These are phyloP conservation scores for Batillaria attramentaria DNA, from an alignment of 1,140 invertebrate genomes.

Conservation along the genomic window DNA sequence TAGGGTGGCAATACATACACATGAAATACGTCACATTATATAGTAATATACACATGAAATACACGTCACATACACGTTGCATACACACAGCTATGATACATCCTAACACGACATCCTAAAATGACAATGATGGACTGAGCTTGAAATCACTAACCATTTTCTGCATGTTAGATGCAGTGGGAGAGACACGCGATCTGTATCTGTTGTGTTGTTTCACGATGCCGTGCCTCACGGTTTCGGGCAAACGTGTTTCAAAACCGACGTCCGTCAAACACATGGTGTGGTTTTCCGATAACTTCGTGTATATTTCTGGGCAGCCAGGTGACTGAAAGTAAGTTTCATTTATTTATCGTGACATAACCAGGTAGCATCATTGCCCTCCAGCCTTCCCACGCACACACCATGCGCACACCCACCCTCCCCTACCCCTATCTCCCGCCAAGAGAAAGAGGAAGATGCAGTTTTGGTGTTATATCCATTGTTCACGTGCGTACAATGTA, in stretches of 20 bases:
- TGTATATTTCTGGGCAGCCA: not conserved
- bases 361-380: not conserved
- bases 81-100: too few relatives aligned
- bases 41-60: too few relatives aligned
- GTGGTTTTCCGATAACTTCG: not conserved
- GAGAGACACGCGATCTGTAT: conserved; percentile 9
- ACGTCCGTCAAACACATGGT: conserved; percentile 31
- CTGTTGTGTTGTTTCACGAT: conserved; percentile 26
- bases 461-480: not conserved
- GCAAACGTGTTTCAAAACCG: not conserved
- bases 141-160: conserved; percentile 12
- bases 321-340: not conserved
- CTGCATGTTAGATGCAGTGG: conserved; percentile 32
- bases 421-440: not conserved
- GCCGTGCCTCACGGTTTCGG: not conserved
- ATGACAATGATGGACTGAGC: too few relatives aligned
- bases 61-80: too few relatives aligned
- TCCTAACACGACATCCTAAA: too few relatives aligned
- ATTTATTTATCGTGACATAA: not conserved
- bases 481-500: not conserved
- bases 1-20: too few relatives aligned
- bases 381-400: not conserved
- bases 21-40: too few relatives aligned
- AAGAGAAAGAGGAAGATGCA: not conserved
- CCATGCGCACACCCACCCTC: not conserved